Base-by-base conservation (phyloP, 2,888 invertebrate genomes). In the Celastrina argiolus region DNA sequence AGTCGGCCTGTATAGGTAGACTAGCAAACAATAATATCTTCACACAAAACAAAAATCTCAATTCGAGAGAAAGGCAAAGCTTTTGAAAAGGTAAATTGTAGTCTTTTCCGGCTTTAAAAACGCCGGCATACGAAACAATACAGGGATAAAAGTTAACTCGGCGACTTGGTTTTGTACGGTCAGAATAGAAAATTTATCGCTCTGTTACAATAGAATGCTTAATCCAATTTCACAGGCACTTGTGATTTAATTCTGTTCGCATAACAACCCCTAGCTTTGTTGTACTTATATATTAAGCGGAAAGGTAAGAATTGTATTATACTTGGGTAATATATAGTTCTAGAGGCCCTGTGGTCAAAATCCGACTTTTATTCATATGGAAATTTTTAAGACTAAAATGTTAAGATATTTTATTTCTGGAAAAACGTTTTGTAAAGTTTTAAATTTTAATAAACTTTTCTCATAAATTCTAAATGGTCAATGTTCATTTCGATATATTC, bases 101-200 rank as follows among this genome's bases (percentile, higher is more conserved):
- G 68, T 69, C 72, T 67, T 61, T 61, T 61, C 18, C 22, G 69
- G 69, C 73, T 72, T 71, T 70, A 71, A 76, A 77, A 73, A 71
- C 74, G 70, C 63, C 70, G 69, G 61, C 66, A 71, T 67, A 70
- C 71, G 69, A 76, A 80, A 79, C 81, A 81, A 79, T 80, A 73
- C 74, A 69, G 69, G 73, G 67, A 69, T 69, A 72, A 69, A 71
- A 76, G 74, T 77, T 77, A 80, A 77, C 76, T 72, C 74, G 69
- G 74, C 72, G 56, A 78, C 77, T 71, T 72, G 74, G 75, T 81
- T 79, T 86, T 81, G 83, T 75, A 73, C 73, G 78, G 75, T 73
- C 76, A 78, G 81, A 82, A 81, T 81, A 78, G 84, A 77, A 81
- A 85, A 88, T 87, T 86, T 88, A 88, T 87, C 78, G 84, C 78